These are phyloP conservation scores for Sturnus vulgaris DNA, from an alignment of 2,113 vertebrate genomes.

Conservation along the genomic window DNA sequence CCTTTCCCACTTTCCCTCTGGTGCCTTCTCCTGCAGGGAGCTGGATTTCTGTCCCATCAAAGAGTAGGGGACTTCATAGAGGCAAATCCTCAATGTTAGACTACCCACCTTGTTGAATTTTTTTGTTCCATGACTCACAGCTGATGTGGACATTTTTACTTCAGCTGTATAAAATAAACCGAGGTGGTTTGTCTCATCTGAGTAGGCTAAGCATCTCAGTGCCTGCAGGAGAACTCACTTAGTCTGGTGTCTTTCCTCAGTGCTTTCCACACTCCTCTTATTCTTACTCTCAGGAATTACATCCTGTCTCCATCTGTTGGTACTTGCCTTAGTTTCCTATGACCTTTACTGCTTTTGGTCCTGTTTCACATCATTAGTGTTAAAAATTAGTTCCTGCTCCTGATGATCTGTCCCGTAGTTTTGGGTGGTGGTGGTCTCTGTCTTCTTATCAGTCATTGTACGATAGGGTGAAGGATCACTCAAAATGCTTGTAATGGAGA, in stretches of 20 bases:
- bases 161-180: neutral
- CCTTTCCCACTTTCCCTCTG: neutral
- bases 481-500: neutral
- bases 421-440: neutral
- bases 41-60: neutral
- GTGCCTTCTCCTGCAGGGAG: neutral
- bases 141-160: neutral
- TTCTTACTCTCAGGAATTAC: neutral
- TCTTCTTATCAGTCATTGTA: neutral
- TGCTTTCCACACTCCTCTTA: neutral
- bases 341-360: neutral
- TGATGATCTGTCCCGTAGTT: neutral
- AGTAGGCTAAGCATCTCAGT: neutral
- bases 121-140: neutral
- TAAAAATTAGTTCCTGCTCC: neutral
- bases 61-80: neutral
- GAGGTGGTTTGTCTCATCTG: neutral
- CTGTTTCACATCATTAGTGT: neutral
- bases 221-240: neutral
- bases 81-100: neutral
- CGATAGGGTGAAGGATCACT: neutral
- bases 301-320: neutral
- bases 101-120: neutral
- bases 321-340: neutral
- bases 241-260: neutral